Conservation (phyloP, 1,140 invertebrate genomes). For the Bombus huntii region DNA sequence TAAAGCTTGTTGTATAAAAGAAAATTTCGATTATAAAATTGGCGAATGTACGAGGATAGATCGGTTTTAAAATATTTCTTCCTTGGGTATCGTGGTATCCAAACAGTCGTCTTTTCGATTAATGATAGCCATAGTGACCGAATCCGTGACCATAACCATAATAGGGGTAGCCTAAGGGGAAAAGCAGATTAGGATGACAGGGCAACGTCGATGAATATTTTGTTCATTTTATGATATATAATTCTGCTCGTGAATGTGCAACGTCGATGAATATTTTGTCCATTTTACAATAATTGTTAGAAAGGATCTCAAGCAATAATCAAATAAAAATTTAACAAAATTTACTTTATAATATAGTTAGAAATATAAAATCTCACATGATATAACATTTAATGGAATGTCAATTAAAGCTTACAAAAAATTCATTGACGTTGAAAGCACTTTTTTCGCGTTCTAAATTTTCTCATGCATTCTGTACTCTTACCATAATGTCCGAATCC, state of each 20-base stretch:
- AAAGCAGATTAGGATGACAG: conserved; percentile 32
- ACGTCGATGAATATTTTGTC: conserved; percentile 40
- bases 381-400: neutral
- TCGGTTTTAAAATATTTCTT: neutral
- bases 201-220: conserved; percentile 42
- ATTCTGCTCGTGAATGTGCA: neutral
- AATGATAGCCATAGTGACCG: conserved; percentile 61
- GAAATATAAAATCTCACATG: neutral
- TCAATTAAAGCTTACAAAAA: conserved; percentile 8
- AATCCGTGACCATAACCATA: conserved; percentile 69
- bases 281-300: neutral
- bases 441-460: neutral
- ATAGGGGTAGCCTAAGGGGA: conserved; percentile 65
- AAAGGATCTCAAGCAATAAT: no score
- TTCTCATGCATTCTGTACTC: neutral
- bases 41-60: neutral
- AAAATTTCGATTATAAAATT: conserved; percentile 15
- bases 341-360: no score
- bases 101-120: conserved; percentile 22
- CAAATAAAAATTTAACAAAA: no score
- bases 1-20: neutral
- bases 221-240: neutral
- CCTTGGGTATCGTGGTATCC: conserved; percentile 19
- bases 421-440: conserved; percentile 42
- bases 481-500: conserved; percentile 63